Evolutionary conservation across 2,888 invertebrate species (phyloP), one percentile per base, ranked within the genome.

Genomic region (Diploptera punctata): DNA sequence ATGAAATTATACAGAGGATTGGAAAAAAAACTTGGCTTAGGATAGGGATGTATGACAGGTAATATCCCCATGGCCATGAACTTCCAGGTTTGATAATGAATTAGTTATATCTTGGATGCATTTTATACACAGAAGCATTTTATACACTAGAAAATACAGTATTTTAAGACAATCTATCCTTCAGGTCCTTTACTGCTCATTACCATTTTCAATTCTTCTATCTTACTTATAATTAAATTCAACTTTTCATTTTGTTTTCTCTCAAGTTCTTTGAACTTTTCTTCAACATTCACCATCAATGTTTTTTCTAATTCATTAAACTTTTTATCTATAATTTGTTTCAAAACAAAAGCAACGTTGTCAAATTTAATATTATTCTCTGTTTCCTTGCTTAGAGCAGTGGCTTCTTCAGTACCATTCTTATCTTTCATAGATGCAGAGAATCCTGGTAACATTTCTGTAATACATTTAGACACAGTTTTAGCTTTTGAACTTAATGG

Each of bases 181-280:
- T 52, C 52, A 21, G 52, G 52, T 13, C 52, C 52, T 52, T 24
- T 52, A 3, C 19, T 21, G 21, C 24, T 62, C 21, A 43, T 9
- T 13, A 16, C 10, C 26, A n/a, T 61, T 21, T 52, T 47, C 67
- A 81, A 74, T 68, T 75, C 70, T 73, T 76, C 43, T 54, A 72
- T 47, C 16, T 61, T 44, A 19, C 33, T 24, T 38, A 72, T 52
- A 38, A 75, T 73, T 9, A 68, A 57, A 77, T 83, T 81, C 26
- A 84, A 77, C 78, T 83, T 83, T 72, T 79, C 73, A 75, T 79
- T 81, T 21, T 79, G 82, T 54, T 76, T 80, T 43, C 73, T 73
- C 74, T 83, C 83, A 43, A 81, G 75, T 57, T 80, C 77, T 43
- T 80, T 77, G 47, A 84, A 79, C 75, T 77, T 80, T 67, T 79